These are phyloP conservation scores for Pandemis heparana DNA, from an alignment of 2,888 invertebrate genomes.

Conservation along the genomic window DNA sequence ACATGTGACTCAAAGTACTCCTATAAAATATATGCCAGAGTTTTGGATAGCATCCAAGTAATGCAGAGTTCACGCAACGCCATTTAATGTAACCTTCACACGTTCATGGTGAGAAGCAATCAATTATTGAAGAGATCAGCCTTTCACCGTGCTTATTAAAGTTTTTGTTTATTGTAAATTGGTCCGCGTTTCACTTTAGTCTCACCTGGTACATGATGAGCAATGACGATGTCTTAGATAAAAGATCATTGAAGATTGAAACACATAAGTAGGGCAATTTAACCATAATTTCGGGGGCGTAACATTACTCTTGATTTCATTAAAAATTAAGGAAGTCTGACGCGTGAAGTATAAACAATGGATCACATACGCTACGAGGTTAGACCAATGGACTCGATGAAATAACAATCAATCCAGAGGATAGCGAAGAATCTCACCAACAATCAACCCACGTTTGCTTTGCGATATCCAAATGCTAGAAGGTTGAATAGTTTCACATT, in stretches of 20 bases:
- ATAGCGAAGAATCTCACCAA: background rate
- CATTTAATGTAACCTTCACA: constrained; percentile 17
- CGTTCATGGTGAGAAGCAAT: constrained; percentile 19
- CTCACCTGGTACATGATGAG: background rate
- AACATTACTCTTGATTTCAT: background rate
- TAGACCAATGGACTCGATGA: background rate
- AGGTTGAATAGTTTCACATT: constrained; percentile 1
- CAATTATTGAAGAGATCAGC: constrained; percentile 9
- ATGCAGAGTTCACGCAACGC: constrained; percentile 6
- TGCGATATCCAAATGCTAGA: constrained; percentile 3
- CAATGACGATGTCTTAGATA: background rate
- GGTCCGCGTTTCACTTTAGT: background rate
- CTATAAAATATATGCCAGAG: background rate
- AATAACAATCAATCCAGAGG: background rate
- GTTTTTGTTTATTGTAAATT: constrained; percentile 2
- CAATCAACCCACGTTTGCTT: background rate
- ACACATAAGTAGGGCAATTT: too few species aligned
- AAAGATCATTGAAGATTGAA: background rate
- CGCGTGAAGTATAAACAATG: background rate
- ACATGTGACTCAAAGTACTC: background rate
- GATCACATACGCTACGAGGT: background rate
- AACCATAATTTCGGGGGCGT: too few species aligned
- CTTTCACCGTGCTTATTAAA: constrained; percentile 8
- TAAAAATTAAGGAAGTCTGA: background rate
- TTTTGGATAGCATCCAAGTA: constrained; percentile 27